phyloP scores from a whole-genome alignment of 2,888 invertebrate genomes.

The Troilus luridus region DNA sequence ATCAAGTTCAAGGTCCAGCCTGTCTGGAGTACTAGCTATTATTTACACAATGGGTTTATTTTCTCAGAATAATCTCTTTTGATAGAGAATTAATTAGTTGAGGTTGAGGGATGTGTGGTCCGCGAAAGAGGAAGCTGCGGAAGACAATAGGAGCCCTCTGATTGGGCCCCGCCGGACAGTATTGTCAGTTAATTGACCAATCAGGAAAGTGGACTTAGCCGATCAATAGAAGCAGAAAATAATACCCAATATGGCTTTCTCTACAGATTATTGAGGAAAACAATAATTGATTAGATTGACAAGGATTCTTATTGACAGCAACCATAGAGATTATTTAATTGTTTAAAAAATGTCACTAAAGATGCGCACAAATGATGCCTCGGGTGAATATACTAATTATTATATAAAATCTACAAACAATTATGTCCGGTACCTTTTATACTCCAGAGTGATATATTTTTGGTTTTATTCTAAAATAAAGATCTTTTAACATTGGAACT shows the following conservation, averaged over 20 bases:
- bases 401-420: no score
- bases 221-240: not conserved
- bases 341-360: no score
- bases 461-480: no score
- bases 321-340: no score
- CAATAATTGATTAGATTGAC: not conserved
- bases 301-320: not conserved
- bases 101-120: constrained; percentile 37
- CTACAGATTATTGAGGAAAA: not conserved
- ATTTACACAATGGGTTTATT: constrained; percentile 40
- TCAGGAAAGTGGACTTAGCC: not conserved
- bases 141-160: constrained; percentile 26
- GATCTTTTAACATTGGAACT: no score
- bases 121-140: not conserved
- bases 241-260: not conserved
- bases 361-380: no score
- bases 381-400: no score
- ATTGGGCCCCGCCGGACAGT: not conserved
- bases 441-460: no score
- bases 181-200: constrained; percentile 16
- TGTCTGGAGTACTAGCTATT: not conserved
- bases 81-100: constrained; percentile 13
- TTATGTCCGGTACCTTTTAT: no score
- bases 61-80: constrained; percentile 28
- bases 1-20: constrained; percentile 25